These are phyloP conservation scores for Yponomeuta malinellus DNA, from an alignment of 2,888 invertebrate genomes.

Conservation along the genomic window DNA sequence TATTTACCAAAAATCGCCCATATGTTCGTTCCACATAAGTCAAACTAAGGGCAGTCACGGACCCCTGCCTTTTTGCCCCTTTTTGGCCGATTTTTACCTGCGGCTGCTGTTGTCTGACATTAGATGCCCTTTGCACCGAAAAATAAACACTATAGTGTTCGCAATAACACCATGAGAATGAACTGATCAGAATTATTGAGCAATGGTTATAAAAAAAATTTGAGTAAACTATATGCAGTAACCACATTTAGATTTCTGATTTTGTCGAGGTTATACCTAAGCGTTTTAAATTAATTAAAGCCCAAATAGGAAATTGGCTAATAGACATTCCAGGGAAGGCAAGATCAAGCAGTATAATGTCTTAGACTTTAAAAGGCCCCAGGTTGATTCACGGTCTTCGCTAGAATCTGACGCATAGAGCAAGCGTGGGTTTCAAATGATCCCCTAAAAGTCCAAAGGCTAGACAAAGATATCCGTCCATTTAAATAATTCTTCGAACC, in stretches of 20 bases:
- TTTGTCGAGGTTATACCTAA: too few relatives aligned
- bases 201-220: neutral
- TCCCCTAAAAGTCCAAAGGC: neutral
- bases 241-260: too few relatives aligned
- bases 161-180: neutral
- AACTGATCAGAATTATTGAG: neutral
- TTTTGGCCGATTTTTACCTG: neutral
- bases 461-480: too few relatives aligned
- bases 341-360: neutral
- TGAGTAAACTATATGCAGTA: neutral
- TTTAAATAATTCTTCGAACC: too few relatives aligned
- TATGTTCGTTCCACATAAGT: neutral
- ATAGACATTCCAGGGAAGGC: neutral
- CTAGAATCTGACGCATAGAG: neutral
- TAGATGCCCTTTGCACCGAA: neutral
- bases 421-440: neutral
- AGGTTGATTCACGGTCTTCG: neutral
- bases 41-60: neutral
- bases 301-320: too few relatives aligned
- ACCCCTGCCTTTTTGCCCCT: neutral
- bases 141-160: neutral
- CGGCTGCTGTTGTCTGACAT: neutral
- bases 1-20: neutral
- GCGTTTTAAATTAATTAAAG: too few relatives aligned
- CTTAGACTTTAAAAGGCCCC: neutral